Base-by-base conservation (phyloP, 2,888 invertebrate species). In the Lepidochrysops patricia region DNA sequence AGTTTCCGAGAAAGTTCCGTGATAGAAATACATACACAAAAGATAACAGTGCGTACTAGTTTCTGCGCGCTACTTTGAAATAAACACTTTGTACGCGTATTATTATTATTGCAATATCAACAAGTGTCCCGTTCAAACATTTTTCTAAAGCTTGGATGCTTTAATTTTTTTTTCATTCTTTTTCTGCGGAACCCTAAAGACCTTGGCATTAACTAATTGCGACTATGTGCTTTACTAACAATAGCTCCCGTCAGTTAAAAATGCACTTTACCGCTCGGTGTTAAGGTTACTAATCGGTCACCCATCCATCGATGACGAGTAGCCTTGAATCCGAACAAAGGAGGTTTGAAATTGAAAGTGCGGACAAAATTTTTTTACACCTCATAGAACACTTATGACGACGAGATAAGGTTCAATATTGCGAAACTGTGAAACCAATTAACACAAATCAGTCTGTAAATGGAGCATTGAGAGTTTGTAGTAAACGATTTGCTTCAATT, bases 261-360 rank as follows among this genome's bases (percentile, higher is more conserved):
- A 26, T 15, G 26, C 25, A 58, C 34, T n/a, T 12, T 58, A 52
- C 5, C 3, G 0, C 12, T 12, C 0, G 6, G 25, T 12, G 0
- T 13, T 35, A 27, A 32, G 34, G 50, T 50, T 25, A 25, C 32
- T 35, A 52, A 50, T 50, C 34, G 13, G 5, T 58, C 32, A 25
- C 25, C 35, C 49, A 62, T 32, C 32, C 23, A 63, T 61, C 48
- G 60, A 61, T 67, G 64, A 67, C 67, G 66, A 67, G 65, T 66
- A 75, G 67, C 84, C 84, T 84, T 84, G 84, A 84, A 83, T 82
- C 76, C 71, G 70, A 76, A 80, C 77, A 77, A 79, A 75, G 79
- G 77, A 72, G 69, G 68, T 67, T 68, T 63, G 69, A 81, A 80
- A 76, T 64, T 67, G 79, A 82, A 80, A 82, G n/a, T n/a, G n/a